Evolutionary conservation across 2,797 vertebrate genomes (phyloP), one percentile per base, ranked within the genome.

Genomic region (Tarsius wallacei): DNA sequence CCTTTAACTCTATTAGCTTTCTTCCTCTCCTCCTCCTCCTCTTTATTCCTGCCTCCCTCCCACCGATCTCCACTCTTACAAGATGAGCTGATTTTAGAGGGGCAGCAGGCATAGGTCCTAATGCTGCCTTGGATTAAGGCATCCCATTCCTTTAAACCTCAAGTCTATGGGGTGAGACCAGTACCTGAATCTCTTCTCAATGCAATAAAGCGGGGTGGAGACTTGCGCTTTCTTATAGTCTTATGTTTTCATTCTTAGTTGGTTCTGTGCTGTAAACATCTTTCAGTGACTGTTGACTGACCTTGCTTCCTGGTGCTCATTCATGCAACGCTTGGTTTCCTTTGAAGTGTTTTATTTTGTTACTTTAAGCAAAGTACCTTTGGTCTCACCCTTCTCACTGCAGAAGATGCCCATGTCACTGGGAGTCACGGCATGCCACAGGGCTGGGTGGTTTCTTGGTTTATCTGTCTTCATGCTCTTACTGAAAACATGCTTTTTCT

Each of bases 71-170:
- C 28, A 26, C 42, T 80, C 57, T 55, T 68, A 53, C 17, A 31
- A 24, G 33, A 28, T 49, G 11, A 82, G 61, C 61, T 51, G 11
- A 24, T 81, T 33, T 80, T 33, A 87, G 55, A 15, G 22, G 53
- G 5, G 26, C 15, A 63, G 76, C 19, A 73, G 80, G 33, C 1
- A 70, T 11, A 28, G 19, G 19, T 55, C 53, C 21, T 10, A 42
- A 82, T n/a, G 28, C 47, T 59, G 22, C 9, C 47, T 96, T 51
- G 78, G 64, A 61, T 61, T 71, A 63, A 66, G 71, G 55, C 36
- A 92, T 66, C 21, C 3, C 2, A n/a, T 63, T 95, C 73, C 42
- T 90, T 96, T 66, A 96, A 66, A 95, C 55, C 33, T 95, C 33
- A 91, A 86, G 15, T 76, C 70, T 84, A 90, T 53, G 26, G 91